Evolutionary conservation across 2,888 invertebrate genomes (phyloP).

Genomic region (Trissolcus brochymenae): DNA sequence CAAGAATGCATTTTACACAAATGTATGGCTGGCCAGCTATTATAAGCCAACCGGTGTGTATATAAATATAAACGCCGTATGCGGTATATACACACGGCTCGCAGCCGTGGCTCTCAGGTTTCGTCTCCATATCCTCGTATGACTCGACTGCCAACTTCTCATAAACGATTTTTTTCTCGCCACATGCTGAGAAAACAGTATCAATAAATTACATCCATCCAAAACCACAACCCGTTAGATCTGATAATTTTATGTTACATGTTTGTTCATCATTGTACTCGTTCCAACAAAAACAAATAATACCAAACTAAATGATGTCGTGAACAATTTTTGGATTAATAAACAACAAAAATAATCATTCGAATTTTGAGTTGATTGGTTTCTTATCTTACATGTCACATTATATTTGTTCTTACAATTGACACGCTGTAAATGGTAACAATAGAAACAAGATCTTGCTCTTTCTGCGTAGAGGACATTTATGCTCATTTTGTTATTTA

Average conservation of each 20-base stretch:
- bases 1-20: conserved; percentile 68
- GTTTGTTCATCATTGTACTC: too few relatives aligned
- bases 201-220: not conserved
- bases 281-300: not conserved
- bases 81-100: conserved; percentile 64
- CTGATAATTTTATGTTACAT: too few relatives aligned
- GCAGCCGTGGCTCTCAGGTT: conserved; percentile 70
- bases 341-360: not conserved
- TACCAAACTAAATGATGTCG: not conserved
- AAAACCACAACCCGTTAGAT: not conserved
- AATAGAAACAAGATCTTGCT: conserved; percentile 64
- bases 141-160: conserved; percentile 54
- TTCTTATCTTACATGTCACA: conserved; percentile 27
- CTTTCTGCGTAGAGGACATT: conserved; percentile 33
- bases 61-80: conserved; percentile 72
- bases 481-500: conserved; percentile 30
- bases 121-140: conserved; percentile 71
- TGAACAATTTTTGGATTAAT: not conserved
- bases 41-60: conserved; percentile 70
- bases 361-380: conserved; percentile 31
- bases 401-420: conserved; percentile 25
- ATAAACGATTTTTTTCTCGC: conserved; percentile 29
- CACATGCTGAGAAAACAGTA: not conserved
- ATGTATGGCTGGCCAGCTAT: conserved; percentile 67
- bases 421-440: conserved; percentile 60